Evolutionary conservation across 2,888 invertebrate species (phyloP).

Genomic region (Xylota segnis): DNA sequence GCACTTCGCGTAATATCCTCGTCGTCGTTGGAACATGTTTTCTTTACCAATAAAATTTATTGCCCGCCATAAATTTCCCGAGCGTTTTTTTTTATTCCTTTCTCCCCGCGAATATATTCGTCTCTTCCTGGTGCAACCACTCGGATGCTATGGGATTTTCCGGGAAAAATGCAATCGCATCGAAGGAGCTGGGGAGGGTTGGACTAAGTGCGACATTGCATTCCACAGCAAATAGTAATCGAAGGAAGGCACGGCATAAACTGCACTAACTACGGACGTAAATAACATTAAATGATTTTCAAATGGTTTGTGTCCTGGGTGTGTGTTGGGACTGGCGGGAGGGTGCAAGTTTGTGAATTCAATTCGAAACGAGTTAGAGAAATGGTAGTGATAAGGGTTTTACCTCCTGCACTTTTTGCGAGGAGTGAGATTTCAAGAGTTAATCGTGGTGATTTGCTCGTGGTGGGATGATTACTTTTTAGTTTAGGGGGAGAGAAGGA

Average conservation of each 20-base stretch:
- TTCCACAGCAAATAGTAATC: conserved; percentile 43
- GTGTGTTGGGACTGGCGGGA: too few relatives aligned
- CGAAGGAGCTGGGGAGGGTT: neutral
- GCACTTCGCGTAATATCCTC: conserved; percentile 72
- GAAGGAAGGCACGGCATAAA: conserved; percentile 43
- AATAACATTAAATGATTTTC: conserved; percentile 46
- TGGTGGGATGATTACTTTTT: neutral
- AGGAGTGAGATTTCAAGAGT: neutral
- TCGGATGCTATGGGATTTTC: conserved; percentile 68
- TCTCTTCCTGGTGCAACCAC: conserved; percentile 68
- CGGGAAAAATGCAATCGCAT: conserved; percentile 72
- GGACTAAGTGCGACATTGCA: conserved; percentile 55
- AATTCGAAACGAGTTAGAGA: conserved; percentile 1
- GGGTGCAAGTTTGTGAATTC: neutral
- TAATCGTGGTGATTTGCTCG: neutral
- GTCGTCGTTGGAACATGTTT: conserved; percentile 75
- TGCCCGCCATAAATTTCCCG: conserved; percentile 70
- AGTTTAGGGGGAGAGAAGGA: neutral
- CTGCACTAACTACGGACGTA: conserved; percentile 18
- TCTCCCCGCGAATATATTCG: conserved; percentile 51
- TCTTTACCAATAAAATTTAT: conserved; percentile 76
- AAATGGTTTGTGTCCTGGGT: conserved; percentile 26
- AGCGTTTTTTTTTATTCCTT: conserved; percentile 33
- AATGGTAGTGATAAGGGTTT: neutral
- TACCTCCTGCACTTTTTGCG: too few relatives aligned